Base-by-base conservation (phyloP, 2,888 invertebrate species). In the Drepana falcataria region DNA sequence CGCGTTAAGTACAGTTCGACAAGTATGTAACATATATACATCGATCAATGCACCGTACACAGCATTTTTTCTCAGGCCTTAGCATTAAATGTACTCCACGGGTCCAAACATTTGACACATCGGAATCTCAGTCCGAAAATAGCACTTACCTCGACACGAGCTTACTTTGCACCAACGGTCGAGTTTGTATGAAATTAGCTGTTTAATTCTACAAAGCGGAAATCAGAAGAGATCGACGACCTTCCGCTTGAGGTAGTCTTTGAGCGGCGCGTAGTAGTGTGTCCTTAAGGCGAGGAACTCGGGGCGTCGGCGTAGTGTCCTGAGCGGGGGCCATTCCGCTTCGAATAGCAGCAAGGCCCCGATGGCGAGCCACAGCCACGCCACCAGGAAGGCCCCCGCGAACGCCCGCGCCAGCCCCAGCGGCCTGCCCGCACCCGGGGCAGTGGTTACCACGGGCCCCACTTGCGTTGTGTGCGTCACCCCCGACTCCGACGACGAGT, bases 251-350 rank as follows among this genome's bases (percentile, higher is more conserved):
- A 96, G 83, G 83, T 94, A 96, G 75, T 96, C 94, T 82, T 96
- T 96, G 55, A 96, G 90, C 35, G 97, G 96, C 71, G 95, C 94
- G 85, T 97, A 97, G 85, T 96, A 96, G 73, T 96, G 95, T 68
- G 94, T 94, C 59, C 94, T 93, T 55, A 97, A 91, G 52, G 95
- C 92, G 47, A 93, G 77, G 85, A 97, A 93, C 87, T 97, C 96
- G 37, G 96, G 96, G 75, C 94, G 93, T 73, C 94, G 94, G 58
- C 94, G 93, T 58, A 96, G 82, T 44, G 92, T 91, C 56, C 93
- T 93, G 65, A 96, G 93, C 0, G 94, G 79, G 55, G 95, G 93
- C 77, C 94, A 93, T 81, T 96, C 96, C 33, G 95, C 95, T 84
- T 97, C 97, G 84, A 96, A 93, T 55, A 96, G 89, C 41, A 96